These are phyloP conservation scores for Amphipoea lucens DNA, from an alignment of 2,888 invertebrate genomes.

Conservation along the genomic window DNA sequence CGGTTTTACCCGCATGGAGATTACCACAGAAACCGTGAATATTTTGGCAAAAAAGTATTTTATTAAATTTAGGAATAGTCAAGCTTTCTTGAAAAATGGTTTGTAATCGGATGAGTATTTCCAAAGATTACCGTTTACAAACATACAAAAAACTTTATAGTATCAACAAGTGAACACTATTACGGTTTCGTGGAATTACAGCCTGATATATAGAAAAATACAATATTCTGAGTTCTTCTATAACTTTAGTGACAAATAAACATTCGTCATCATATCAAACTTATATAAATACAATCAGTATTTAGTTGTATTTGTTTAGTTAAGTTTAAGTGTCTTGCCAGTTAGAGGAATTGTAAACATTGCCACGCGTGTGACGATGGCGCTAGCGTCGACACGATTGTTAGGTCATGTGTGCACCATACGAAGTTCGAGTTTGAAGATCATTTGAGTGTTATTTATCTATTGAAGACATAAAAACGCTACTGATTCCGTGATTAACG, in stretches of 20 bases:
- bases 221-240: neutral
- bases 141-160: neutral
- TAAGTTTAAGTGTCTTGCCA: slow-evolving; percentile 60
- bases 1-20: neutral
- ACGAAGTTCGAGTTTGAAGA: neutral
- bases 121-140: neutral
- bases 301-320: slow-evolving; percentile 37
- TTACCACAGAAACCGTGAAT: neutral
- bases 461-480: no score
- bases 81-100: neutral
- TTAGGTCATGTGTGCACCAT: slow-evolving; percentile 12
- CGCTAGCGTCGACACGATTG: slow-evolving; percentile 30
- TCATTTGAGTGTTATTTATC: neutral
- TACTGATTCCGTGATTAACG: neutral
- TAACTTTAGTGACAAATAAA: neutral
- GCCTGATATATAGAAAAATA: no score
- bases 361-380: slow-evolving; percentile 26
- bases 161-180: neutral
- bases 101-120: neutral
- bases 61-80: neutral
- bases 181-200: neutral
- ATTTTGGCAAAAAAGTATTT: neutral
- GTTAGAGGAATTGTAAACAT: slow-evolving; percentile 33
- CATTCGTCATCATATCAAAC: slow-evolving; percentile 17
- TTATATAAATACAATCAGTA: slow-evolving; percentile 43